Evolutionary conservation across 1,140 invertebrate species (phyloP).

Genomic region (Trigoniulus corallinus): DNA sequence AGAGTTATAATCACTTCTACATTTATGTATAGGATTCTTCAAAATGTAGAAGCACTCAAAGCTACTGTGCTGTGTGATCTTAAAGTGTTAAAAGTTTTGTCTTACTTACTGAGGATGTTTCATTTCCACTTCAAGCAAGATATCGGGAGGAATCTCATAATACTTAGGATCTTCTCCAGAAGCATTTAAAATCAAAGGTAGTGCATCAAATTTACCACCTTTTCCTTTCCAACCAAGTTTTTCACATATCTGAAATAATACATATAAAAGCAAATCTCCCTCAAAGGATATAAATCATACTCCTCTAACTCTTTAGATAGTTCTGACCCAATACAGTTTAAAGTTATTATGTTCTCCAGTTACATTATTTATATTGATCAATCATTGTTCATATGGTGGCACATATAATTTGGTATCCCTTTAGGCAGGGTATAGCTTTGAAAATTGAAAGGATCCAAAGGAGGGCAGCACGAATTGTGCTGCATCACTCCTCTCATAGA

Average conservation of each 20-base stretch:
- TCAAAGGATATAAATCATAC: background rate
- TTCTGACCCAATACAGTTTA: too few species aligned
- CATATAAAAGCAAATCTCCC: too few species aligned
- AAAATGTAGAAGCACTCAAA: background rate
- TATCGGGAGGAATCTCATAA: constrained; percentile 75
- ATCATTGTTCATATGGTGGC: too few species aligned
- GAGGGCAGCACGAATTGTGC: too few species aligned
- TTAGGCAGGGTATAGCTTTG: too few species aligned
- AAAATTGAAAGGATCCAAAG: too few species aligned
- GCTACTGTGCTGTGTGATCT: background rate
- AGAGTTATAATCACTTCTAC: background rate
- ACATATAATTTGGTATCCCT: too few species aligned
- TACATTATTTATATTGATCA: too few species aligned
- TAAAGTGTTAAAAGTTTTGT: constrained; percentile 38
- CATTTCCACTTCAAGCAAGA: constrained; percentile 70
- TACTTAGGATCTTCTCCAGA: constrained; percentile 52
- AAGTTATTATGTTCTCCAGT: too few species aligned
- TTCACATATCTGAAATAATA: constrained; percentile 22
- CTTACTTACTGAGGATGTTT: constrained; percentile 80
- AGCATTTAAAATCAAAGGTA: constrained; percentile 21
- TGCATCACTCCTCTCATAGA: too few species aligned
- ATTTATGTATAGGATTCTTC: background rate
- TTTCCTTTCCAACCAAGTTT: constrained; percentile 24
- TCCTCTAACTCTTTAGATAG: too few species aligned
- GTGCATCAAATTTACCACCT: constrained; percentile 19